A percentile compares a stretch with the other conserved stretches of the same genome.
phyloP scores from a whole-genome alignment of 2,888 invertebrate species.

The Augiades crinisus region DNA sequence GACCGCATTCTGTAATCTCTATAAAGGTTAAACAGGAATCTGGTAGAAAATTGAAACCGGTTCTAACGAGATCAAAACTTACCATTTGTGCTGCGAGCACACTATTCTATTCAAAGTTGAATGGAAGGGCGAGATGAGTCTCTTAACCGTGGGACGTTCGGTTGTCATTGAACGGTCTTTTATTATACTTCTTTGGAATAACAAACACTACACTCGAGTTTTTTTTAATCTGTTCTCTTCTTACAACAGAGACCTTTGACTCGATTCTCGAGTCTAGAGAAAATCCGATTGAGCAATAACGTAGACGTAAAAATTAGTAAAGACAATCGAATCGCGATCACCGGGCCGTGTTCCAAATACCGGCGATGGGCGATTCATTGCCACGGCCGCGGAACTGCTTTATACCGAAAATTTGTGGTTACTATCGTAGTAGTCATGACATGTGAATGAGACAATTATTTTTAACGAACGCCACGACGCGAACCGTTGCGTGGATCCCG shows the following conservation, averaged over 20 bases:
- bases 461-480: slow-evolving; percentile 59
- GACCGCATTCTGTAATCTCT: slow-evolving; percentile 76
- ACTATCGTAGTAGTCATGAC: slow-evolving; percentile 72
- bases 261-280: too few relatives aligned
- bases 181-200: too few relatives aligned
- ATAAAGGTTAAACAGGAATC: slow-evolving; percentile 77
- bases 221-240: too few relatives aligned
- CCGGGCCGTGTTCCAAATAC: slow-evolving; percentile 23
- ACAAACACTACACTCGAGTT: too few relatives aligned
- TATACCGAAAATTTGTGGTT: slow-evolving; percentile 70
- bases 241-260: too few relatives aligned
- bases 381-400: slow-evolving; percentile 64
- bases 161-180: too few relatives aligned
- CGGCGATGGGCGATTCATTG: slow-evolving; percentile 55
- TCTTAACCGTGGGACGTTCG: too few relatives aligned
- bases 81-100: slow-evolving; percentile 22
- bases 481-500: slow-evolving; percentile 44
- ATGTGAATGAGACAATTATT: slow-evolving; percentile 77
- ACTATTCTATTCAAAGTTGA: slow-evolving; percentile 7
- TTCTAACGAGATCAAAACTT: slow-evolving; percentile 48
- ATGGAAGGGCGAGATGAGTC: background rate
- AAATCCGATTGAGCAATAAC: background rate
- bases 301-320: background rate
- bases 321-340: slow-evolving; percentile 10
- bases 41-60: slow-evolving; percentile 67